Evolutionary conservation across 2,797 vertebrate genomes (phyloP).

Genomic region (Sebastiscus tertius): DNA sequence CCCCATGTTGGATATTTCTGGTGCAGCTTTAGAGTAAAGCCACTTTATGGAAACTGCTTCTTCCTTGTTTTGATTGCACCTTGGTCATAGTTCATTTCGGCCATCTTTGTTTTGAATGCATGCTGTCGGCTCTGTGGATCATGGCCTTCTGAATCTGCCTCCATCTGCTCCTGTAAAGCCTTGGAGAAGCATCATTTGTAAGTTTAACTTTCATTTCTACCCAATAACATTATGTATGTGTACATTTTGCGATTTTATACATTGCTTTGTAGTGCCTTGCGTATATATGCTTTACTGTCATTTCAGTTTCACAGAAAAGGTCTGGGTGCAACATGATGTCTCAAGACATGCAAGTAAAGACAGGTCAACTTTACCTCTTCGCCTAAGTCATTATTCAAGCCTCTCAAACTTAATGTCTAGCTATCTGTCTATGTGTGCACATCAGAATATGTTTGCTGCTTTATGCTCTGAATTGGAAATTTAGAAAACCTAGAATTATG

Average conservation of each 20-base stretch:
- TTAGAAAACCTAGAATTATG: too few species aligned
- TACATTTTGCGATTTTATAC: background rate
- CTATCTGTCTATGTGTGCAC: background rate
- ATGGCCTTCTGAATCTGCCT: background rate
- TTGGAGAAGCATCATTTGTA: background rate
- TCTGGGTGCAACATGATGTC: rapidly evolving
- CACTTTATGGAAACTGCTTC: too few species aligned
- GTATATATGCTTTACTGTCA: background rate
- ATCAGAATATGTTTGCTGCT: background rate
- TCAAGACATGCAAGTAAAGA: background rate
- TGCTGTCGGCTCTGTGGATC: too few species aligned
- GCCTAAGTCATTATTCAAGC: background rate
- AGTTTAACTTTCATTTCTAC: background rate
- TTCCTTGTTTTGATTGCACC: too few species aligned
- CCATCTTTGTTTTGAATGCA: too few species aligned
- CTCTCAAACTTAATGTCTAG: background rate
- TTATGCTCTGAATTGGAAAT: too few species aligned
- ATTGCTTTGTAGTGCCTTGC: background rate
- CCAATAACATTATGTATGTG: background rate
- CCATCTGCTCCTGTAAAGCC: background rate
- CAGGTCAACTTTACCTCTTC: background rate
- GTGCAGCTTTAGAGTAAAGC: too few species aligned
- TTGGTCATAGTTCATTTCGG: too few species aligned
- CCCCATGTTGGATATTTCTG: too few species aligned
- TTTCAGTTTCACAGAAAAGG: background rate